phyloP scores from a whole-genome alignment of 2,888 invertebrate genomes.

The Artemia sinica region DNA sequence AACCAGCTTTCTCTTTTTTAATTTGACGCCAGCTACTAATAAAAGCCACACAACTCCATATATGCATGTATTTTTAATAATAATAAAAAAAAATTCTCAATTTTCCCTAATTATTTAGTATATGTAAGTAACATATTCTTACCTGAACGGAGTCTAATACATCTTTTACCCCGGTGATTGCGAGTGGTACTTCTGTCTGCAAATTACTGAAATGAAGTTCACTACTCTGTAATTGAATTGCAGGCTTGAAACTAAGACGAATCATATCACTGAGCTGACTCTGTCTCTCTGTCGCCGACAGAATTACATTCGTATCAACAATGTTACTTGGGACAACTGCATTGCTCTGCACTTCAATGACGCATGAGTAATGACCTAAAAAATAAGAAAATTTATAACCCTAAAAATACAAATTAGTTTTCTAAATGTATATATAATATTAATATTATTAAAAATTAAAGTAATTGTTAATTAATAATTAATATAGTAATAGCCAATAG shows the following conservation, averaged over 20 bases:
- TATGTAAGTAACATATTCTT: not conserved
- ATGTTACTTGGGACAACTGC: not conserved
- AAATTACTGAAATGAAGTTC: slow-evolving; percentile 30
- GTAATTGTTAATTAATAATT: no score
- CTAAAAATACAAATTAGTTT: no score
- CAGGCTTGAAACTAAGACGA: slow-evolving; percentile 32
- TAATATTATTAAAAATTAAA: no score
- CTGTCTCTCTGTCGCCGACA: not conserved
- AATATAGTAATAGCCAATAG: no score
- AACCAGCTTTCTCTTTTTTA: no score
- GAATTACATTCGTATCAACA: not conserved
- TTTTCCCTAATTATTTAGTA: no score
- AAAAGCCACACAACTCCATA: no score
- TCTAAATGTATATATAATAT: no score
- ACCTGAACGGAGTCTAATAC: slow-evolving; percentile 41
- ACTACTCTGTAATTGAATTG: slow-evolving; percentile 31
- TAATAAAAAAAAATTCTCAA: no score
- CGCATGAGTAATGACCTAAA: not conserved
- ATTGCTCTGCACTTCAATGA: not conserved
- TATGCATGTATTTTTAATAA: no score
- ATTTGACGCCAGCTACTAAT: no score
- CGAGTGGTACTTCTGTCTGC: slow-evolving; percentile 28
- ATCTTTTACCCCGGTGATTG: slow-evolving; percentile 39
- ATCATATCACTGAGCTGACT: slow-evolving; percentile 27
- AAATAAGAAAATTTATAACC: not conserved